Evolutionary conservation across 2,113 vertebrate genomes (phyloP).

Genomic region (Embiotoca jacksoni): DNA sequence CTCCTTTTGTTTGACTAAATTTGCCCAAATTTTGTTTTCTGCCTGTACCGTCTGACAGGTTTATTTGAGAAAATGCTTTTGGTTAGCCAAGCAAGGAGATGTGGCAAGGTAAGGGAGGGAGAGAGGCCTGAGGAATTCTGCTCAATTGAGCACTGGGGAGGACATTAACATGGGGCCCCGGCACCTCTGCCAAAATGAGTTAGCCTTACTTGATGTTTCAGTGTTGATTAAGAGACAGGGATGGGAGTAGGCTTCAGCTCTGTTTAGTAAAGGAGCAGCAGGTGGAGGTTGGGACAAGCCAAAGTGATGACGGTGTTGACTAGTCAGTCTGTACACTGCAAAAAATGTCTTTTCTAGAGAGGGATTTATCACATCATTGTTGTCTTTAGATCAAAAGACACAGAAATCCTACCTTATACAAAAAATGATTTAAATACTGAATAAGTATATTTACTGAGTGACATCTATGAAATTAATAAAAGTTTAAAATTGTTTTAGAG

Average conservation of each 20-base stretch:
- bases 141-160: conserved; percentile 61
- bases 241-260: conserved; percentile 73
- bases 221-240: conserved; percentile 76
- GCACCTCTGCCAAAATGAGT: conserved; percentile 74
- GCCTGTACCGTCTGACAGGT: conserved; percentile 35
- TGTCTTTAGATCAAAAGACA: background rate
- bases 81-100: conserved; percentile 46
- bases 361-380: background rate
- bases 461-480: background rate
- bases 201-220: conserved; percentile 75
- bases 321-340: conserved; percentile 47
- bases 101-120: conserved; percentile 21
- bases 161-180: conserved; percentile 66
- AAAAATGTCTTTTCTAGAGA: conserved; percentile 13
- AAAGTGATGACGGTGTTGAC: conserved; percentile 55
- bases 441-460: background rate
- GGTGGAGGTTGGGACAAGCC: conserved; percentile 56
- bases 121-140: conserved; percentile 58
- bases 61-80: conserved; percentile 53
- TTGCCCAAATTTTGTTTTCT: conserved; percentile 16
- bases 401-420: background rate
- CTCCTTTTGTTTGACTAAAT: conserved; percentile 39
- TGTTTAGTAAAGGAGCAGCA: conserved; percentile 66
- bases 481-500: background rate
- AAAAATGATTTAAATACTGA: background rate